phyloP scores from a whole-genome alignment of 2,113 vertebrate genomes.

The Gasterosteus aculeatus region DNA sequence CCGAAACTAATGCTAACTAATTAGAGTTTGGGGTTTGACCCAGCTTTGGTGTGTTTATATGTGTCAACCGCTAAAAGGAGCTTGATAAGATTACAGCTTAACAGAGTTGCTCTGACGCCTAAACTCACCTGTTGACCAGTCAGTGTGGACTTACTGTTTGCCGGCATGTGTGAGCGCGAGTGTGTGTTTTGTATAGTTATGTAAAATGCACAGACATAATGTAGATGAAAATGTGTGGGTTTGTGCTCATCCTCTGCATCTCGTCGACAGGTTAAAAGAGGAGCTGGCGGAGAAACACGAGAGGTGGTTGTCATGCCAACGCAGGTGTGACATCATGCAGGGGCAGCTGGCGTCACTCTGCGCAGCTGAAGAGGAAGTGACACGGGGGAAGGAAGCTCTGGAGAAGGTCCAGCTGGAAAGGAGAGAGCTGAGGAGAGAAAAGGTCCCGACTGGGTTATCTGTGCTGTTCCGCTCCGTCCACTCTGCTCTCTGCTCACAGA shows the following conservation, averaged over 20 bases:
- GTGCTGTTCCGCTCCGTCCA: background rate
- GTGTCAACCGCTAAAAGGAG: background rate
- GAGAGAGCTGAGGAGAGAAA: slow-evolving; percentile 78
- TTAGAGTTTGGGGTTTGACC: background rate
- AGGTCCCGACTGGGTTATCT: slow-evolving; percentile 76
- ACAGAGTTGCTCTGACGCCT: slow-evolving; percentile 26
- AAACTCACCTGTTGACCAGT: slow-evolving; percentile 26
- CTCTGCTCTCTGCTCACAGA: background rate
- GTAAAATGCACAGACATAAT: slow-evolving; percentile 23
- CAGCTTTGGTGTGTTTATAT: slow-evolving; percentile 7
- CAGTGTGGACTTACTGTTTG: background rate
- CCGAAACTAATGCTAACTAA: too few relatives aligned
- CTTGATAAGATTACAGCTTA: slow-evolving; percentile 21
- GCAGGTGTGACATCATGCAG: slow-evolving; percentile 68
- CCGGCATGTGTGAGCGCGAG: slow-evolving; percentile 4
- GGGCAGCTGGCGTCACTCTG: slow-evolving; percentile 81
- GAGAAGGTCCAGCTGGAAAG: slow-evolving; percentile 80
- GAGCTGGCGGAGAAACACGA: slow-evolving; percentile 86
- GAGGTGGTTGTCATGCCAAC: slow-evolving; percentile 74
- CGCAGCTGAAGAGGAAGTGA: slow-evolving; percentile 81
- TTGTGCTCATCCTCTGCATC: slow-evolving; percentile 41
- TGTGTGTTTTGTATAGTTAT: background rate
- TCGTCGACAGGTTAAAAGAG: slow-evolving; percentile 80
- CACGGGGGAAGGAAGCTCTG: slow-evolving; percentile 77
- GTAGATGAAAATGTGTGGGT: slow-evolving; percentile 15